Conservation (phyloP, 1,140 invertebrate genomes). For the Drosophila lini region DNA sequence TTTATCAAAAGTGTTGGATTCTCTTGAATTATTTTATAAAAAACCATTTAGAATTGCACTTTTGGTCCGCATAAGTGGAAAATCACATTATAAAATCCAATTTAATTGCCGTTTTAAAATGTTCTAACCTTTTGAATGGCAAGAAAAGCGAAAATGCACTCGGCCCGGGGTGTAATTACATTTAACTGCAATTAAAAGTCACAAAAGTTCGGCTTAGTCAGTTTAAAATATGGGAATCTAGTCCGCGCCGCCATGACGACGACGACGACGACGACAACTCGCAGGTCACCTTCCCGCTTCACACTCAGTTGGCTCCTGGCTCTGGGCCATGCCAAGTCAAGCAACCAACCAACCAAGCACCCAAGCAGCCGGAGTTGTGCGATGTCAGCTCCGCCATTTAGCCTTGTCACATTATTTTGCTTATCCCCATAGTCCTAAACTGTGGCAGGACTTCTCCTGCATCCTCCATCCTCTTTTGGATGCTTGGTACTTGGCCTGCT, state of each 20-base stretch:
- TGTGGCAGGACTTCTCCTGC: conserved; percentile 2
- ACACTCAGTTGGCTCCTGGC: conserved; percentile 30
- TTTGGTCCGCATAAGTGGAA: neutral
- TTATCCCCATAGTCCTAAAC: conserved; percentile 56
- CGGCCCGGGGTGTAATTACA: conserved; percentile 25
- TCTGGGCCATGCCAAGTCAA: conserved; percentile 31
- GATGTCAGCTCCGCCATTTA: conserved; percentile 78
- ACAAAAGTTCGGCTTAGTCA: conserved; percentile 69
- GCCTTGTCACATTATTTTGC: conserved; percentile 81
- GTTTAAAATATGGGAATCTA: conserved; percentile 49
- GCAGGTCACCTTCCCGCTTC: conserved; percentile 12
- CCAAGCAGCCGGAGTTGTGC: conserved; percentile 48
- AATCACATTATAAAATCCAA: neutral
- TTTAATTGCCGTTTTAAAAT: neutral
- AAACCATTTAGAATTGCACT: neutral
- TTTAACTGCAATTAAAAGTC: conserved; percentile 68
- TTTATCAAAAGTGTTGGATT: neutral
- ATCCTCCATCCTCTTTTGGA: neutral
- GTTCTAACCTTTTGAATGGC: neutral
- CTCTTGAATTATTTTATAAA: neutral
- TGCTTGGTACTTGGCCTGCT: conserved; percentile 5
- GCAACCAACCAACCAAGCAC: conserved; percentile 1
- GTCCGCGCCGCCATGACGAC: conserved; percentile 37
- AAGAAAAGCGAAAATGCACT: conserved; percentile 16
- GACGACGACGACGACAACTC: conserved; percentile 19